A percentile compares a stretch with the other conserved stretches of the same genome.
Evolutionary conservation across 2,888 invertebrate species (phyloP).

Genomic region (Papilio gigon): DNA sequence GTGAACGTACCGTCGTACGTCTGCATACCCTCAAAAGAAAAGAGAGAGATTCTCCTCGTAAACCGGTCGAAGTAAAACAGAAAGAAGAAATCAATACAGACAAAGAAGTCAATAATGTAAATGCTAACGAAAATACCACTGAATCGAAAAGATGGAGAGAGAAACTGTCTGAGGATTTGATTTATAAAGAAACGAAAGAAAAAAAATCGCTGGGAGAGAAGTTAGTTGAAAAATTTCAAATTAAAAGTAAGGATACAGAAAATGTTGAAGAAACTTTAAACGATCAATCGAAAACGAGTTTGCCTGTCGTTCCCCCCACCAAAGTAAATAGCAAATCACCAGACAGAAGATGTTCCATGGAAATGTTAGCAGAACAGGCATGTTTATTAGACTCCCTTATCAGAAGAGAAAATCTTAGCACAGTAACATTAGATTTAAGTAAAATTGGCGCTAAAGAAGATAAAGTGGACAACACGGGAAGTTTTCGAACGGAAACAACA

Average conservation of each 20-base stretch:
- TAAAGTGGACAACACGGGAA: conserved; percentile 46
- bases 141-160: conserved; percentile 81
- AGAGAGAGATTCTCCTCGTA: conserved; percentile 76
- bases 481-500: conserved; percentile 49
- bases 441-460: conserved; percentile 64
- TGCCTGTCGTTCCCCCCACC: conserved; percentile 44
- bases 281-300: conserved; percentile 44
- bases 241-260: conserved; percentile 81
- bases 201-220: conserved; percentile 88
- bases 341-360: conserved; percentile 81
- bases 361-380: conserved; percentile 82
- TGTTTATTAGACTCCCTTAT: conserved; percentile 79
- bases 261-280: conserved; percentile 32
- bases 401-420: conserved; percentile 79
- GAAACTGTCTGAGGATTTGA: conserved; percentile 83
- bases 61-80: conserved; percentile 53
- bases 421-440: conserved; percentile 71
- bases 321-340: conserved; percentile 54
- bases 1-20: conserved; percentile 88
- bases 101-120: conserved; percentile 40
- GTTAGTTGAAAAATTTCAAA: conserved; percentile 88
- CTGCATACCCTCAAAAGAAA: conserved; percentile 85
- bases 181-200: conserved; percentile 76
- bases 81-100: conserved; percentile 28
- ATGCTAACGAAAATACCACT: conserved; percentile 43